A percentile compares a stretch with the other conserved stretches of the same genome.
These are phyloP conservation scores for Epizoanthus stellaris DNA, from an alignment of 92 coral and sea anemone genomes.

Conservation along the genomic window DNA sequence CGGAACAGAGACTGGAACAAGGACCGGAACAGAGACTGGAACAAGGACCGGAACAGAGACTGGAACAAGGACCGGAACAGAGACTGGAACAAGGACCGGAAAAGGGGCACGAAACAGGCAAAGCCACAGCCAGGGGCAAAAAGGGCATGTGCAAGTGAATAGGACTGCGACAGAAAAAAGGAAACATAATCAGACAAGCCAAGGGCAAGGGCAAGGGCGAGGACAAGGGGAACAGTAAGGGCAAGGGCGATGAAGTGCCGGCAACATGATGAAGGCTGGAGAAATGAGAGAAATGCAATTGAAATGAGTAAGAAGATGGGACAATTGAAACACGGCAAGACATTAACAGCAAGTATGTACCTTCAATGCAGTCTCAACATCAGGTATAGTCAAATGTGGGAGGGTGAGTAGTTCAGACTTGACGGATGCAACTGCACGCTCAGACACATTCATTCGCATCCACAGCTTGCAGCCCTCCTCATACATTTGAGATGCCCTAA, in stretches of 20 bases:
- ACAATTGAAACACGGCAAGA: not conserved
- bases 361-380: slow-evolving; percentile 74
- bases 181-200: too few relatives aligned
- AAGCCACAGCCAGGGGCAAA: too few relatives aligned
- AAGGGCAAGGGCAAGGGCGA: too few relatives aligned
- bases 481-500: slow-evolving; percentile 22
- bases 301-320: not conserved
- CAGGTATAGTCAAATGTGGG: slow-evolving; percentile 83
- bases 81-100: not conserved
- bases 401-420: slow-evolving; percentile 71
- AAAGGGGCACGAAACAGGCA: not conserved
- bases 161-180: too few relatives aligned
- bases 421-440: slow-evolving; percentile 78
- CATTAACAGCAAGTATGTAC: slow-evolving; percentile 29
- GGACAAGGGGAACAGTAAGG: not conserved
- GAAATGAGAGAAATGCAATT: not conserved
- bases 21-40: too few relatives aligned
- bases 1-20: too few relatives aligned
- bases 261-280: too few relatives aligned
- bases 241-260: not conserved
- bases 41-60: not conserved
- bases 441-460: slow-evolving; percentile 81
- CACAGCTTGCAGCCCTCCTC: slow-evolving; percentile 73
- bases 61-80: not conserved
- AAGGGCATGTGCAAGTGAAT: too few relatives aligned